Conservation (phyloP, 2,888 invertebrate species). For the Stenchaetothrips biformis region DNA sequence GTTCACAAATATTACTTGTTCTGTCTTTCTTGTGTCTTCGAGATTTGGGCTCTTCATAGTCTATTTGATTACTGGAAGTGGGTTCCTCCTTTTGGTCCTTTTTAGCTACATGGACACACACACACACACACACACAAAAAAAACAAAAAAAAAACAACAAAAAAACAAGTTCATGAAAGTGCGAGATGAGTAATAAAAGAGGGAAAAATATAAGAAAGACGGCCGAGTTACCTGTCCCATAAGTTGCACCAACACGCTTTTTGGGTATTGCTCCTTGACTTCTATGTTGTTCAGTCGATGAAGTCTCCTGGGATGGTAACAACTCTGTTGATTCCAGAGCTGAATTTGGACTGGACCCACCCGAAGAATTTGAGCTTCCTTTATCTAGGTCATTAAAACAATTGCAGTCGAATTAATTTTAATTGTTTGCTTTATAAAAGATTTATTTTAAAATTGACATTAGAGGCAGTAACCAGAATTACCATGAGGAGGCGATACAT, state of each 20-base stretch:
- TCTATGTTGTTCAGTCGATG: constrained; percentile 39
- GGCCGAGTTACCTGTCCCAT: background rate
- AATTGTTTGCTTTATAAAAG: background rate
- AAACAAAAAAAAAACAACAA: background rate
- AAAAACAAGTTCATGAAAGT: background rate
- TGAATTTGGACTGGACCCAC: constrained; percentile 3
- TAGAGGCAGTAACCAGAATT: background rate
- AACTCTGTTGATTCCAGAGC: background rate
- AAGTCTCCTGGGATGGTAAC: background rate
- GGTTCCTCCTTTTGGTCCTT: background rate
- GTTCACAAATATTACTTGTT: background rate
- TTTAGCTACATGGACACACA: background rate
- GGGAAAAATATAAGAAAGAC: no score
- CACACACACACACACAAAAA: no score
- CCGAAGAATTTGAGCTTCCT: background rate
- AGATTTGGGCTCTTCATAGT: background rate
- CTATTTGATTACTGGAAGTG: background rate
- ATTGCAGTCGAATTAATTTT: background rate
- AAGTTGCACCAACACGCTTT: constrained; percentile 45
- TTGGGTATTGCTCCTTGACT: constrained; percentile 69
- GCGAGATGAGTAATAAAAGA: background rate
- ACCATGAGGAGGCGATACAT: background rate
- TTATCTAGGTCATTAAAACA: background rate
- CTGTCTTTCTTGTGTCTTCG: background rate
- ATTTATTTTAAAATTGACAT: background rate